Evolutionary conservation across 2,888 invertebrate genomes (phyloP), one percentile per base, ranked within the genome.

Genomic region (Megalurothrips usitatus): DNA sequence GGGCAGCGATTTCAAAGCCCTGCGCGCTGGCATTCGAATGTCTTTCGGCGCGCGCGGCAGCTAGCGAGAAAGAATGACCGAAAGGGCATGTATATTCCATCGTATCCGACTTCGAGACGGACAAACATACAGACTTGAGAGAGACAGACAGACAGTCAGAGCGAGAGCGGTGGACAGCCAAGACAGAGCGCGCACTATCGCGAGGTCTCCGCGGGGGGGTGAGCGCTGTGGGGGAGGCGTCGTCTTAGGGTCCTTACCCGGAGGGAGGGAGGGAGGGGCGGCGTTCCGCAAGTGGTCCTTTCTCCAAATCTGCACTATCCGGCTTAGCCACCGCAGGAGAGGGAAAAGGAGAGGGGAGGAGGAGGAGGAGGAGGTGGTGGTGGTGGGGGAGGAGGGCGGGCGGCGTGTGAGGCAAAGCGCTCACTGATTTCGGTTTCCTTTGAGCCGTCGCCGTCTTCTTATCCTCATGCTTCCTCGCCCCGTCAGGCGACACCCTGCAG

Each of bases 241-340:
- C n/a, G 58, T 58, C 58, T 58, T 58, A 58, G n/a, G 58, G 19
- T n/a, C 58, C 58, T n/a, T n/a, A 58, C 34, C 34, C 34, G 34
- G 6, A 6, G 34, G 34, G 34, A 43, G 34, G 34, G 34, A 6
- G 34, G 3, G 34, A 6, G 34, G 34, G 34, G 6, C 19, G 58
- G n/a, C 58, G 58, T 58, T 17, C 58, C 58, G 58, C 58, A 58
- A 58, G 58, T 58, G 58, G 58, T 58, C 58, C 58, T 58, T 58
- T 58, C 58, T 58, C 58, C 58, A 58, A 58, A 58, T 58, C 58
- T 58, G 58, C 58, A 58, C 58, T 58, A 58, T 58, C 58, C 58
- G 58, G 58, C 58, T 58, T 58, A 58, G 58, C 58, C 58, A n/a
- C 17, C 58, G 58, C 58, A n/a, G 58, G 19, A 17, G 58, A 17